These are phyloP conservation scores for Heptranchias perlo DNA, from an alignment of 2,113 vertebrate species.

Conservation along the genomic window DNA sequence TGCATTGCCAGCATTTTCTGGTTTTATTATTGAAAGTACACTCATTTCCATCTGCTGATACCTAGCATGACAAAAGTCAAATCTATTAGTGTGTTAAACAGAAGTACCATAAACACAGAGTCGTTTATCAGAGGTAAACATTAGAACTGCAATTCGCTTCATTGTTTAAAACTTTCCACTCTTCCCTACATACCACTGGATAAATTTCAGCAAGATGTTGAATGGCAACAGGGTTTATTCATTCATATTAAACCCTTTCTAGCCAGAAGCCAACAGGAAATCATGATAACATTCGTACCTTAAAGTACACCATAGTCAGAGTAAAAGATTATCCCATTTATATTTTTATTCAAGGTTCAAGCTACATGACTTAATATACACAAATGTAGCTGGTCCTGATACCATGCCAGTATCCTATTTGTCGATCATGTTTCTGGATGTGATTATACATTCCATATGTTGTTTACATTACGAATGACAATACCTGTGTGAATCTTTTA, in stretches of 20 bases:
- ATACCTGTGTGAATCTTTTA: background rate
- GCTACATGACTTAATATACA: background rate
- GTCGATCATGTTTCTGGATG: background rate
- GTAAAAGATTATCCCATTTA: background rate
- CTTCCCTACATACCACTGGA: background rate
- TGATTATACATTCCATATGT: background rate
- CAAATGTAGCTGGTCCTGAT: background rate
- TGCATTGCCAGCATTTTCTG: background rate
- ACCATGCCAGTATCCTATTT: background rate
- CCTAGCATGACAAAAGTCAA: background rate
- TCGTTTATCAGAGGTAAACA: background rate
- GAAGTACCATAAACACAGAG: background rate
- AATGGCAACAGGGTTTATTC: background rate
- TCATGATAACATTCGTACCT: background rate
- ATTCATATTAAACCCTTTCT: background rate
- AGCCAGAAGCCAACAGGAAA: constrained; percentile 12
- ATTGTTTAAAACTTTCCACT: background rate
- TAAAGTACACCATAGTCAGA: background rate
- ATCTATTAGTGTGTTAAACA: background rate
- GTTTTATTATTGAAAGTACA: background rate
- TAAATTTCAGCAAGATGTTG: background rate
- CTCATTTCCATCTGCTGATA: background rate
- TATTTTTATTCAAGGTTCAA: background rate
- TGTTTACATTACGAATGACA: background rate
- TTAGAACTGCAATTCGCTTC: background rate